Evolutionary conservation across 37 sponge, comb jelly and placozoan species (phyloP).

Genomic region (Axinella damicornis): DNA sequence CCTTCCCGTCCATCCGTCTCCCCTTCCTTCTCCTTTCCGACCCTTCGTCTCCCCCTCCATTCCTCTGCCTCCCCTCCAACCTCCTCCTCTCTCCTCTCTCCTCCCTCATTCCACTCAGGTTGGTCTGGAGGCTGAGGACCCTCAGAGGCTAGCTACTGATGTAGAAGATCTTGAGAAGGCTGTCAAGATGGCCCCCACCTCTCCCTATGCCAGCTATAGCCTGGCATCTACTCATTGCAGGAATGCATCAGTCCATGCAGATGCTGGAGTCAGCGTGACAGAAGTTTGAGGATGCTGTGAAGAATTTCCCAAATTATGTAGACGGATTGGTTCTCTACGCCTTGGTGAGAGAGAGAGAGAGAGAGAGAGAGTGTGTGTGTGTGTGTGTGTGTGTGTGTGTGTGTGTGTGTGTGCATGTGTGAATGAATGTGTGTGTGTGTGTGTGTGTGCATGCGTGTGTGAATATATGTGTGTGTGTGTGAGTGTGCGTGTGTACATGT

Average conservation of each 20-base stretch:
- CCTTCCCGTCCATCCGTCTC: too few relatives aligned
- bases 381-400: too few relatives aligned
- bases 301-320: conserved; percentile 39
- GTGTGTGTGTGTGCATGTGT: too few relatives aligned
- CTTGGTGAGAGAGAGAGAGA: too few relatives aligned
- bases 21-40: too few relatives aligned
- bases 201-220: conserved; percentile 32
- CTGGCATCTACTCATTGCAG: conserved; percentile 37
- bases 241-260: conserved; percentile 46
- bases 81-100: background rate
- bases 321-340: conserved; percentile 64
- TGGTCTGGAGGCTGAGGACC: conserved; percentile 38
- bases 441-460: conserved; percentile 55
- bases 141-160: background rate
- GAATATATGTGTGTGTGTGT: conserved; percentile 42
- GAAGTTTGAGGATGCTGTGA: conserved; percentile 45
- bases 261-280: conserved; percentile 7
- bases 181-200: conserved; percentile 10
- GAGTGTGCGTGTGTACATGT: conserved; percentile 35
- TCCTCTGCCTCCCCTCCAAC: background rate
- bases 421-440: conserved; percentile 39
- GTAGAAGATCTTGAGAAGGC: conserved; percentile 50
- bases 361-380: too few relatives aligned
- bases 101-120: conserved; percentile 20
- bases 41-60: too few relatives aligned